Base-by-base conservation (phyloP, 2,113 vertebrate genomes). In the Gymnocephalus cernua region DNA sequence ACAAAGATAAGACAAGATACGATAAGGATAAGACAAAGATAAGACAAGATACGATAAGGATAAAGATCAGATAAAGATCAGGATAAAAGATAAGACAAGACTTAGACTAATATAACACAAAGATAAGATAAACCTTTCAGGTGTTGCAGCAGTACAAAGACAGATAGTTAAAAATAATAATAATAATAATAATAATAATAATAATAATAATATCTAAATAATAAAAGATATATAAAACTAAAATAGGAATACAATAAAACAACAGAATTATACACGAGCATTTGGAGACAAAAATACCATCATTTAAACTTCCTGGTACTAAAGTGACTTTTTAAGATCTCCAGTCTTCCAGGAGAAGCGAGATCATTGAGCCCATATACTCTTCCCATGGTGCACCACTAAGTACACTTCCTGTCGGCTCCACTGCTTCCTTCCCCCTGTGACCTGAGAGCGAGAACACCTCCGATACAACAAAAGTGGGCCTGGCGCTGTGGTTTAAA, bases 301-400 rank as follows among this genome's bases (percentile, higher is more conserved):
- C 1, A n/a, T 54, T 54, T 54, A n/a, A 54, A 54, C 51, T n/a
- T 64, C 6, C 13, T 23, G 1, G 3, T 53, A 23, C 44, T 68
- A 2, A 50, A n/a, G 16, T 54, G 29, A 69, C 13, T 11, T 19
- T 63, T 50, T 38, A 23, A 62, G 29, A n/a, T n/a, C 29, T 58
- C 16, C 19, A 68, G 5, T 38, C 57, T 7, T 67, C 64, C 63
- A 19, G 25, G 32, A 38, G 21, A n/a, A 27, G 59, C 14, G 29
- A n/a, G 1, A 15, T 56, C 19, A 35, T 15, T 53, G 13, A 71
- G 16, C 51, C 23, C 45, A 47, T 14, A 51, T 23, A 4, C 25
- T 23, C 19, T 50, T 74, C 86, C 77, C 78, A 74, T 35, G 45
- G 11, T 83, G 72, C 83, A 76, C 25, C 8, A 0, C 21, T 35